phyloP scores from a whole-genome alignment of 2,797 vertebrate species.

The Microctenopoma steveboyesi region DNA sequence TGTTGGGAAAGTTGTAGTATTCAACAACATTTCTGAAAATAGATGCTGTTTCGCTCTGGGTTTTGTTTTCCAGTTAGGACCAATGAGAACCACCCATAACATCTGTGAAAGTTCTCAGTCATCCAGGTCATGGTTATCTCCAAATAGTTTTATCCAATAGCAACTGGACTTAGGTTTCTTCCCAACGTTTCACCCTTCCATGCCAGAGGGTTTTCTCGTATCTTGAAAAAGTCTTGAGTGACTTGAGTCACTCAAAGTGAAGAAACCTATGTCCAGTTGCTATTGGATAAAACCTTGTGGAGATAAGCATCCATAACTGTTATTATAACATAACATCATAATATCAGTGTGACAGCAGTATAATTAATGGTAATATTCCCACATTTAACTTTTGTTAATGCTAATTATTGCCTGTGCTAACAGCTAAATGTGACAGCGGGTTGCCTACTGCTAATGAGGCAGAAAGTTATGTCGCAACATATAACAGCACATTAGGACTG shows the following conservation, averaged over 20 bases:
- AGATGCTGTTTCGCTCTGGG: not conserved
- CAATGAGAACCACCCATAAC: not conserved
- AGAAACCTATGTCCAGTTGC: too few species aligned
- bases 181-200: too few species aligned
- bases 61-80: not conserved
- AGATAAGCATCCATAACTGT: too few species aligned
- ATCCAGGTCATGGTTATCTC: too few species aligned
- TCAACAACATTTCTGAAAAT: slow-evolving; percentile 1
- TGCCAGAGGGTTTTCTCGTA: too few species aligned
- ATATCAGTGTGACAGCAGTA: slow-evolving; percentile 12
- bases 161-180: too few species aligned
- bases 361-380: slow-evolving; percentile 49
- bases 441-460: slow-evolving; percentile 60
- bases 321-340: too few species aligned
- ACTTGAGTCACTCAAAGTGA: too few species aligned
- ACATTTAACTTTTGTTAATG: slow-evolving; percentile 59
- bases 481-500: slow-evolving; percentile 39
- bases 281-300: too few species aligned
- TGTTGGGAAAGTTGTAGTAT: not conserved
- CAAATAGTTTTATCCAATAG: too few species aligned
- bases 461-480: slow-evolving; percentile 43
- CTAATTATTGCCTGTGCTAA: slow-evolving; percentile 54
- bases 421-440: slow-evolving; percentile 55
- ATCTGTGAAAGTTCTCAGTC: too few species aligned
- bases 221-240: too few species aligned